Evolutionary conservation across 1,140 invertebrate genomes (phyloP), one percentile per base, ranked within the genome.

Genomic region (Drosophila pectinifera): DNA sequence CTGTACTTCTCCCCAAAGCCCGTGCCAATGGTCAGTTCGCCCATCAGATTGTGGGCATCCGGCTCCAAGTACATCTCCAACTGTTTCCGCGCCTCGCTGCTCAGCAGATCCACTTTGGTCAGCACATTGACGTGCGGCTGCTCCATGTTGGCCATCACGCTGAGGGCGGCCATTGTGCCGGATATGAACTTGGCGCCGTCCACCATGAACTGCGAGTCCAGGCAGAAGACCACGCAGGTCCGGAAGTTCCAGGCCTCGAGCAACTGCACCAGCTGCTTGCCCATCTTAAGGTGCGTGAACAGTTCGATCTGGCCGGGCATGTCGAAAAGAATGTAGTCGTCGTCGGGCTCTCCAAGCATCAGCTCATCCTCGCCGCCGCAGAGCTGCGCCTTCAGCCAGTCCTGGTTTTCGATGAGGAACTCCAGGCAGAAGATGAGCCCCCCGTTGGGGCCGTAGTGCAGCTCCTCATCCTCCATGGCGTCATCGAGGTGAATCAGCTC

Each of bases 271-370:
- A 99, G 93, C 74, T 96, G 94, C 75, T 95, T 95, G 92, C 99
- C 98, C 13, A 98, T 95, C 48, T 96, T 96, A 89, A 99, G 94
- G 93, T 99, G 98, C 28, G 98, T 99, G 92, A 99, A 99, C 0
- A 99, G 93, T 93, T 99, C 99, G 73, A 99, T 98, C 94, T 99
- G 99, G 5, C 99, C 98, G 11, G 99, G 98, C 92, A 98, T 99
- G 93, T 99, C 99, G 92, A 99, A 99, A n/a, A 99, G 93, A 54
- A 99, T 95, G 91, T 99, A 99, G 93, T 99, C 98, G 75, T 97
- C 95, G 69, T 97, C 96, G 3, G 95, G 94, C 46, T 92, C 90
- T 4, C 79, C 90, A 5, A 90, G 57, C 61, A 86, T 86, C 26
- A 93, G 91, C 13, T 94, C 94, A 49, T 85, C 86, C 26, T 83